phyloP scores from a whole-genome alignment of 2,797 vertebrate genomes.

The Crocodylus rhombifer region DNA sequence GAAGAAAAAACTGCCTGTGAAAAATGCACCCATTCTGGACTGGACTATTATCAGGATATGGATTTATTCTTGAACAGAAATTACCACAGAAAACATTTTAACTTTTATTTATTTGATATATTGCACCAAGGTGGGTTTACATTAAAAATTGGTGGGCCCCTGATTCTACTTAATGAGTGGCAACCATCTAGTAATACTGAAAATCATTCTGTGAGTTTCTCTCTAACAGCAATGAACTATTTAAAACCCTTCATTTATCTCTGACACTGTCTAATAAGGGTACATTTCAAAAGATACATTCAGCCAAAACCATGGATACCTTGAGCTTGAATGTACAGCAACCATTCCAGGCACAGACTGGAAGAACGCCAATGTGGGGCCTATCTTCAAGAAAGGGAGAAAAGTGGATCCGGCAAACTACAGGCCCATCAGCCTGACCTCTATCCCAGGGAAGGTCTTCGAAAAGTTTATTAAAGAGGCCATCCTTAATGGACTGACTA shows the following conservation, averaged over 20 bases:
- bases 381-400: too few relatives aligned
- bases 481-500: too few relatives aligned
- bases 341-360: background rate
- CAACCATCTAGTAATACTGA: conserved; percentile 22
- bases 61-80: conserved; percentile 63
- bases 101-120: conserved; percentile 52
- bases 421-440: too few relatives aligned
- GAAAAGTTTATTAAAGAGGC: too few relatives aligned
- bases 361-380: too few relatives aligned
- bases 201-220: conserved; percentile 38
- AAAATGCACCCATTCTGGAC: conserved; percentile 49
- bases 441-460: too few relatives aligned
- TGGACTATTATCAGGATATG: conserved; percentile 2
- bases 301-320: conserved; percentile 39
- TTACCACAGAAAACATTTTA: conserved; percentile 23
- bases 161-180: conserved; percentile 31
- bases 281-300: conserved; percentile 29
- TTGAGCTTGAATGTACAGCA: background rate
- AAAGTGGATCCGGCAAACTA: too few relatives aligned
- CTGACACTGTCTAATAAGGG: conserved; percentile 30
- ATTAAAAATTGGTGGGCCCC: conserved; percentile 46
- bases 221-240: background rate
- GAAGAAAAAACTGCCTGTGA: conserved; percentile 27
- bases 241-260: conserved; percentile 52
- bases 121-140: conserved; percentile 44